A percentile compares a stretch with the other conserved stretches of the same genome.
Conservation (phyloP, 1,140 invertebrate genomes). For the Lordiphosa collinella region DNA sequence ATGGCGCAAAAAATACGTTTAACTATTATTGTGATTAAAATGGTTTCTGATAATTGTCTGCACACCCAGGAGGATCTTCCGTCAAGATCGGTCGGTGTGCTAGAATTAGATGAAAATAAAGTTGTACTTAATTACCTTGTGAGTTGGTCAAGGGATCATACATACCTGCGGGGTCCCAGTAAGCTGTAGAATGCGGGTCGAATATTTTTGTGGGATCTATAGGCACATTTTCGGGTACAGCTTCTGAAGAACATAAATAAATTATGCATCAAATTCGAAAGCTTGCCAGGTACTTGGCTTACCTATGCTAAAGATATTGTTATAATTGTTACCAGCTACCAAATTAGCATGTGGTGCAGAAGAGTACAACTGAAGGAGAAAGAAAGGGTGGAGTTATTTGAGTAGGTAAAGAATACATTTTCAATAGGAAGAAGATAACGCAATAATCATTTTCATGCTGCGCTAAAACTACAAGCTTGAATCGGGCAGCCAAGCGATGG, state of each 20-base stretch:
- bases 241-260: conserved; percentile 3
- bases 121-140: neutral
- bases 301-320: conserved; percentile 19
- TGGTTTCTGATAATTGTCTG: conserved; percentile 19
- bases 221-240: conserved; percentile 15
- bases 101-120: neutral
- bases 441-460: no score
- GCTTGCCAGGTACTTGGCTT: neutral
- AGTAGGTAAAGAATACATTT: no score
- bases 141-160: no score
- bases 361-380: conserved; percentile 10
- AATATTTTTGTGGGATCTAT: conserved; percentile 17
- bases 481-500: no score
- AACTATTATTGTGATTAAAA: conserved; percentile 26
- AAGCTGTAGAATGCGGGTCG: conserved; percentile 9
- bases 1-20: conserved; percentile 21
- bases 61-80: conserved; percentile 13
- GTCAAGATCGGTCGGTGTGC: conserved; percentile 16
- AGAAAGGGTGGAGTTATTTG: neutral
- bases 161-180: conserved; percentile 21
- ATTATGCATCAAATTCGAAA: neutral
- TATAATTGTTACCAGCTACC: conserved; percentile 10
- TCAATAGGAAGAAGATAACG: no score
- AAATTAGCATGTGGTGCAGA: conserved; percentile 15
- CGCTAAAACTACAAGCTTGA: no score